phyloP scores from a whole-genome alignment of 2,888 invertebrate species.

The Heliconius charithonia region DNA sequence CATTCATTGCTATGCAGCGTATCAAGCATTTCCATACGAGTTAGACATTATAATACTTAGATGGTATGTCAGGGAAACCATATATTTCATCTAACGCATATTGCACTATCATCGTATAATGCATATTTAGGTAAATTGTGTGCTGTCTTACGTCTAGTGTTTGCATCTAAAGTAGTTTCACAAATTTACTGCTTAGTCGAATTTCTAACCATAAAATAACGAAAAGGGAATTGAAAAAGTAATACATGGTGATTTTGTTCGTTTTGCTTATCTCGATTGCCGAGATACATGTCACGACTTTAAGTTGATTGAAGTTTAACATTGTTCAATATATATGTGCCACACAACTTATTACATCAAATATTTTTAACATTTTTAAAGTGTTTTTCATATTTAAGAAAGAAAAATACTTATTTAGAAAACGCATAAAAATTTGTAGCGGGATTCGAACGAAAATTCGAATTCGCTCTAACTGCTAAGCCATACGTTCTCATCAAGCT shows the following conservation, averaged over 20 bases:
- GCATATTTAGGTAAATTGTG: conserved; percentile 3
- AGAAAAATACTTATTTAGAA: too few relatives aligned
- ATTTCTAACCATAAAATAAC: neutral
- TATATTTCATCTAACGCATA: conserved; percentile 7
- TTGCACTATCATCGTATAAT: neutral
- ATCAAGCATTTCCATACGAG: conserved; percentile 21
- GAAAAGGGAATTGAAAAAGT: neutral
- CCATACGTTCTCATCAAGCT: too few relatives aligned
- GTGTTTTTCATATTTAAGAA: too few relatives aligned
- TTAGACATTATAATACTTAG: conserved; percentile 6
- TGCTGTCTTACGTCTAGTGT: neutral
- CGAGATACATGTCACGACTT: neutral
- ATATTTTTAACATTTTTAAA: too few relatives aligned
- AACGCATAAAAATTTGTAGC: too few relatives aligned
- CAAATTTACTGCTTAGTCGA: neutral
- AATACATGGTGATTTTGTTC: neutral
- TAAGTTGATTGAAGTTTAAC: neutral
- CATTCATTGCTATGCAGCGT: conserved; percentile 20
- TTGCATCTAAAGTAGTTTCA: neutral
- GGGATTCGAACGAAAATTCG: too few relatives aligned
- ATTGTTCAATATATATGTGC: conserved; percentile 9
- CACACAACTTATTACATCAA: too few relatives aligned
- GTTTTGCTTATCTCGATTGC: neutral
- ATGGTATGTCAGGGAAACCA: conserved; percentile 10
- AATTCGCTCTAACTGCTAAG: too few relatives aligned